Evolutionary conservation across 2,888 invertebrate species (phyloP), one percentile per base, ranked within the genome.

Genomic region (Drosophila lutescens): DNA sequence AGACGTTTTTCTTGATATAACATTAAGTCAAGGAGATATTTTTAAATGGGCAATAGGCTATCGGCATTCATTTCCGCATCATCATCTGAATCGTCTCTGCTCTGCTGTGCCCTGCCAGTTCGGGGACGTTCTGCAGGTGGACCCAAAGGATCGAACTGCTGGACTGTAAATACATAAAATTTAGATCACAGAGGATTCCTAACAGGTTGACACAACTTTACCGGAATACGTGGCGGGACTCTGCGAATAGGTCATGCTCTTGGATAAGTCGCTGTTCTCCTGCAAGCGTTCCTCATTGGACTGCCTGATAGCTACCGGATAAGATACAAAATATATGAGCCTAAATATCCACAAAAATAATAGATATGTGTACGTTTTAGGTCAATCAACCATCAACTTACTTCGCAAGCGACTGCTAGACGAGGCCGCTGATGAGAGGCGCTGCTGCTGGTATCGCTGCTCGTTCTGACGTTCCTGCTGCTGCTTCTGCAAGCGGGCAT

Each of bases 401-500:
- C 89, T 61, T 69, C 77, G 77, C 2, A 88, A 47, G 0, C 83
- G 83, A 55, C 80, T 84, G 50, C 83, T 89, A 23, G 80, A 74
- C 4, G 83, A 86, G 32, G 88, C 77, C 32, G 90, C 89, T 4
- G 91, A 90, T 13, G 89, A 85, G 4, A 91, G 57, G 0, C 89
- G 76, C 74, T 91, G 77, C 78, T 91, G 86, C 70, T 91, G 79
- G 74, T 89, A 79, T 36, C 89, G 89, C 46, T 90, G 91, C 13
- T 91, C 89, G 47, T 82, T 89, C 38, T 87, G 89, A 0, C 90
- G 79, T 41, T 92, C 91, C 51, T 80, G 79, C 30, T 90, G 86
- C 10, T 90, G 82, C 43, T 91, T 91, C 26, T 92, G 91, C 20
- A 92, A 95, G 72, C 97, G 96, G 85, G 97, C 96, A 90, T 98